Conservation (phyloP, 1,140 invertebrate species). For the Whitmania pigra region DNA sequence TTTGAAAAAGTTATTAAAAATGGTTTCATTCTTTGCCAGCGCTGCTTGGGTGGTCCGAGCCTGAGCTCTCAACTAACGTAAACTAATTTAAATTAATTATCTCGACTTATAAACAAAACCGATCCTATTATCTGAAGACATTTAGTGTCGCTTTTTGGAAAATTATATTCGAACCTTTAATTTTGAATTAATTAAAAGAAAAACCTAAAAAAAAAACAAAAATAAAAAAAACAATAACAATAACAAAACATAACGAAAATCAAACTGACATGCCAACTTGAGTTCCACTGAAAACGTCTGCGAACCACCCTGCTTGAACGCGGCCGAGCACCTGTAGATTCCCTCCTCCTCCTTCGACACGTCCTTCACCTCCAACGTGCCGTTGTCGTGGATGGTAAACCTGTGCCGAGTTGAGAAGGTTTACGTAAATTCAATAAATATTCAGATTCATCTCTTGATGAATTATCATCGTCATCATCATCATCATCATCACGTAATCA, state of each 20-base stretch:
- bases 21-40: no score
- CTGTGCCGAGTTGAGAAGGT: not conserved
- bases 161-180: not conserved
- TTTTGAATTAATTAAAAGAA: no score
- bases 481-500: constrained; percentile 10
- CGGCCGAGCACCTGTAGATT: not conserved
- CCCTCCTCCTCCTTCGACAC: not conserved
- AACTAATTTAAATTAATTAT: not conserved
- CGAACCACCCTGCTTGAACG: not conserved
- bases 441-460: not conserved
- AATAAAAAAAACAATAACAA: not conserved
- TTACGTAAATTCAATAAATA: not conserved
- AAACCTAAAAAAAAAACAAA: not conserved
- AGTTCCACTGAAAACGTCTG: not conserved
- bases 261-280: not conserved
- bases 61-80: not conserved
- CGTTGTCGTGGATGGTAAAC: not conserved
- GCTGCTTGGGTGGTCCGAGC: not conserved
- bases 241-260: not conserved
- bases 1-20: not conserved
- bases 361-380: not conserved
- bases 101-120: no score
- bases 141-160: no score
- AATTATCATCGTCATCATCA: not conserved
- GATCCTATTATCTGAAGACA: no score